These are phyloP conservation scores for Anser cygnoides DNA, from an alignment of 2,113 vertebrate genomes.

Conservation along the genomic window DNA sequence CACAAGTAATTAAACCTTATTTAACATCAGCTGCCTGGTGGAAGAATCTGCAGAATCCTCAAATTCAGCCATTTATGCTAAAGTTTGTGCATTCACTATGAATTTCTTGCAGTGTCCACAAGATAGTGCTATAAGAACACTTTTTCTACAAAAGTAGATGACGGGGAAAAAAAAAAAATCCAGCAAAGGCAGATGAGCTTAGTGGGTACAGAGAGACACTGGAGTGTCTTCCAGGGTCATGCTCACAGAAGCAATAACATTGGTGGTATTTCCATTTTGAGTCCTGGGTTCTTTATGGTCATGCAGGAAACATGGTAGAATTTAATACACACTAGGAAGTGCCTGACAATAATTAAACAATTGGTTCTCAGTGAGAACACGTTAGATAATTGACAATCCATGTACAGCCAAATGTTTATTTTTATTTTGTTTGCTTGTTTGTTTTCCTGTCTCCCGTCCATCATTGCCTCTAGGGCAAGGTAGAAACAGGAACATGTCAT, in stretches of 20 bases:
- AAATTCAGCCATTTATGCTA: background rate
- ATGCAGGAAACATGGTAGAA: background rate
- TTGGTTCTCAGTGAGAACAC: background rate
- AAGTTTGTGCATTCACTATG: background rate
- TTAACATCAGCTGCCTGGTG: background rate
- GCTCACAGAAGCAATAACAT: background rate
- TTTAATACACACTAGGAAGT: background rate
- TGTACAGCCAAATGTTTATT: background rate
- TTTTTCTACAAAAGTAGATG: background rate
- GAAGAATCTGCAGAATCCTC: background rate
- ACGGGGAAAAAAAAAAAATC: background rate
- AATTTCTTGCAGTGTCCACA: slow-evolving; percentile 35
- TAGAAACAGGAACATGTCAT: background rate
- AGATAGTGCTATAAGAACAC: slow-evolving; percentile 34
- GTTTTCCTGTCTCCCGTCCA: background rate
- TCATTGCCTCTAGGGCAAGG: background rate
- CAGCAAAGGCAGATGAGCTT: background rate
- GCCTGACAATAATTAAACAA: background rate
- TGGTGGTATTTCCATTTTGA: background rate
- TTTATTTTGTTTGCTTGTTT: background rate
- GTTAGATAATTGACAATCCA: background rate
- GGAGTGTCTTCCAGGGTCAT: background rate
- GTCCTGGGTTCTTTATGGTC: background rate
- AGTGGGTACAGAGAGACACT: background rate
- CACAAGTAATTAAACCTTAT: background rate